Conservation (phyloP, 1,140 invertebrate genomes). For the Gonioctena quinquepunctata region DNA sequence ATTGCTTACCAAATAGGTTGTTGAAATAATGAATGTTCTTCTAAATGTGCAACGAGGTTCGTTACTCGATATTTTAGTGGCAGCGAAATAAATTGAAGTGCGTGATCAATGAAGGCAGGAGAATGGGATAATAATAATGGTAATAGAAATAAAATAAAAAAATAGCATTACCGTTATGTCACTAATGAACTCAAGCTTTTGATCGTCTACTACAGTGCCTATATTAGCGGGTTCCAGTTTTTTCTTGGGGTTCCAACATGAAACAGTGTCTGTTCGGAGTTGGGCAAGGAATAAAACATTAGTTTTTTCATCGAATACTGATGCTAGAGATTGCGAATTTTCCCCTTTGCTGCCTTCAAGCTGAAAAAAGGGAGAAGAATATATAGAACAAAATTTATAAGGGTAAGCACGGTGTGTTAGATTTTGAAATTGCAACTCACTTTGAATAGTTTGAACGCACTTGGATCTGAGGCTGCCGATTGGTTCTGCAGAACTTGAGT, state of each 20-base stretch:
- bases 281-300: constrained; percentile 69
- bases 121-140: too few relatives aligned
- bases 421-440: constrained; percentile 39
- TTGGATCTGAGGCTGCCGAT: constrained; percentile 54
- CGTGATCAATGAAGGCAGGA: too few relatives aligned
- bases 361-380: constrained; percentile 53
- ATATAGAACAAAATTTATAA: too few relatives aligned
- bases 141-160: too few relatives aligned
- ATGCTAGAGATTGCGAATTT: constrained; percentile 65
- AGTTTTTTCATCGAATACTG: constrained; percentile 61
- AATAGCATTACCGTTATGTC: constrained; percentile 68
- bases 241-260: constrained; percentile 71
- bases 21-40: too few relatives aligned
- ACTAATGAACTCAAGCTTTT: constrained; percentile 70
- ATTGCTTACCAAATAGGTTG: too few relatives aligned
- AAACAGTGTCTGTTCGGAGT: constrained; percentile 67
- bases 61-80: too few relatives aligned
- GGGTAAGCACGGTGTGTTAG: too few relatives aligned
- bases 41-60: too few relatives aligned
- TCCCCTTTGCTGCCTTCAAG: constrained; percentile 65
- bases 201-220: constrained; percentile 63
- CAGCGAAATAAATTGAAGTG: too few relatives aligned
- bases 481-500: constrained; percentile 72
- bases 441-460: constrained; percentile 47
- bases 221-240: constrained; percentile 62